These are phyloP conservation scores for Scaptomyza pallida DNA, from an alignment of 1,140 invertebrate species.

Conservation along the genomic window DNA sequence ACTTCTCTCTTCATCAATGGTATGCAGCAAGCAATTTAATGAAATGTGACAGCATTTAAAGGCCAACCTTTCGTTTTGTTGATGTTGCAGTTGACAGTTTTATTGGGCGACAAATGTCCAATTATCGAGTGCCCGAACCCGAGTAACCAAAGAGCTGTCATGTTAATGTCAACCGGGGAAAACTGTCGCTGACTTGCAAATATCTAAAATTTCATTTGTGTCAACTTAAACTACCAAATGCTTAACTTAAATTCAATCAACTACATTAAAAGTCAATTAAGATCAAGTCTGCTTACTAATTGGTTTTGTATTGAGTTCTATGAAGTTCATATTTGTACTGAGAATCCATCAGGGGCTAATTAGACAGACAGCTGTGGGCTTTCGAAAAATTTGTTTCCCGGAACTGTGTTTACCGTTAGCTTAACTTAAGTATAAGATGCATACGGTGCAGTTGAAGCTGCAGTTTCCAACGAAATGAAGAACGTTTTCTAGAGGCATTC, in stretches of 20 bases:
- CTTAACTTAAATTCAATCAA: too few relatives aligned
- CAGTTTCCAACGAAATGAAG: background rate
- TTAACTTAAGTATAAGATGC: too few relatives aligned
- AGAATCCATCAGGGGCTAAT: background rate
- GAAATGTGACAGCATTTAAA: constrained; percentile 30
- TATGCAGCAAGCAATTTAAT: constrained; percentile 31
- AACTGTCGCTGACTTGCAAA: background rate
- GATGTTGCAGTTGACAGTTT: constrained; percentile 15
- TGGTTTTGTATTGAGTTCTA: background rate
- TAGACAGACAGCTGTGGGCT: background rate
- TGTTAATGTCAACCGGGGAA: background rate
- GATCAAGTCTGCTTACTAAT: background rate
- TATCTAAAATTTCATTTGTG: background rate
- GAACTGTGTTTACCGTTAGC: too few relatives aligned
- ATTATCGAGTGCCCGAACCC: background rate
- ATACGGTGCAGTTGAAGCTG: too few relatives aligned
- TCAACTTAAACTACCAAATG: too few relatives aligned
- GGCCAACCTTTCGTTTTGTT: constrained; percentile 6
- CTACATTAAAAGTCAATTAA: too few relatives aligned
- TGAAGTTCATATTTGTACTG: background rate
- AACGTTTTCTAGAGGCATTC: background rate
- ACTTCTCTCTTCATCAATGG: constrained; percentile 45
- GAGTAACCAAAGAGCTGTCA: constrained; percentile 4
- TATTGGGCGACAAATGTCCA: constrained; percentile 19
- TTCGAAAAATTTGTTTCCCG: too few relatives aligned